Evolutionary conservation across 2,888 invertebrate genomes (phyloP), one percentile per base, ranked within the genome.

Genomic region (Dasysyrphus tricinctus): DNA sequence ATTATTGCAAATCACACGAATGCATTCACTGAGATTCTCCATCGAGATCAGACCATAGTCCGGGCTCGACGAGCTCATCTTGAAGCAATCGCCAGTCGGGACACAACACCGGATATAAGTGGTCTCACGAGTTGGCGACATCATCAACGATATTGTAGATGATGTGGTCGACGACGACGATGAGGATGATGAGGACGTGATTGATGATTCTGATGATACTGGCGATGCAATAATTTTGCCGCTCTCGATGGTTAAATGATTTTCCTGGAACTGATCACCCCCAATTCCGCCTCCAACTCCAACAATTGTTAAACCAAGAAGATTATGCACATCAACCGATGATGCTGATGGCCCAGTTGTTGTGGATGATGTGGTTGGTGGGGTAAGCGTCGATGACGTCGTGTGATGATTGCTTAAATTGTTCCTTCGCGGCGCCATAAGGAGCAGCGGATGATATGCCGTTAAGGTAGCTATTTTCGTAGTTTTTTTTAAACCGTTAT

Each of bases 1-100:
- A 93, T 98, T 98, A 94, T 98, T 98, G 94, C 99, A 99, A 88
- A 96, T 95, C 81, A 99, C 97, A 92, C 96, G 96, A 89, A 98
- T 95, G 59, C 96, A 96, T 90, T 97, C 97, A 88, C 96, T 94
- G 70, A 96, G 94, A 88, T 96, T 95, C 90, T 96, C 96, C 88
- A 94, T 90, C 80, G 94, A 93, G 78, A 96, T 95, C 57, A 94
- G 91, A 91, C 93, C 93, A 88, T 92, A 93, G 88, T 93, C 93
- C 0, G 81, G 81, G 84, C 90, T 88, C 34, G 91, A 89, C 88
- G 94, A 88, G 94, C 95, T 90, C 82, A 91, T 34, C 61, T 96
- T 95, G 82, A 96, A 94, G 92, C 97, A 97, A 90, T 97, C 97
- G 90, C 96, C 96, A 89, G 93, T 94, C 80, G 97, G 97, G 70